Base-by-base conservation (phyloP, 2,888 invertebrate genomes). In the Tinea semifulvella region DNA sequence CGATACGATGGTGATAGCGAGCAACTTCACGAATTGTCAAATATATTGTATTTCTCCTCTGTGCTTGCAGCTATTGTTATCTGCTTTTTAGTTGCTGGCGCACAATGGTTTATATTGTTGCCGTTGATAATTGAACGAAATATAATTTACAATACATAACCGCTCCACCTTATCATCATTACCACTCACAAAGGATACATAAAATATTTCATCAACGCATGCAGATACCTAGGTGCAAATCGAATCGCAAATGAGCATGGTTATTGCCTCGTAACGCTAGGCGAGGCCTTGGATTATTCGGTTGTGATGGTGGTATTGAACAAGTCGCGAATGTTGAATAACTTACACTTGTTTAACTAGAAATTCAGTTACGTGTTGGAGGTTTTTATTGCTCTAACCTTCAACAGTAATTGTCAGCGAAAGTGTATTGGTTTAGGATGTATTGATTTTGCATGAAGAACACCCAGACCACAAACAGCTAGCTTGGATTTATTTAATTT, bases 321-420 rank as follows among this genome's bases (percentile, higher is more conserved):
- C 36, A 10, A 36, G 36, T 36, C 36, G 18, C 36, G 36, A 36
- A 36, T 36, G 36, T 36, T 36, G 36, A 36, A 36, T 36, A 36
- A 36, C 36, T 36, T 36, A 36, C 36, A 36, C 36, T 36, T 36
- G 36, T 36, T 17, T 36, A 36, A 36, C 36, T 36, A 17, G 36
- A 36, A 36, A 36, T 36, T 36, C 36, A 36, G 16, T 36, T 36
- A 36, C 36, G 16, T n/a, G 8, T 14, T 36, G 36, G 17, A 36
- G 16, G 36, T 36, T 18, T 36, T 36, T 36, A 18, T 18, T 40
- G 13, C 20, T 17, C 13, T 40, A 40, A 40, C 40, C 40, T 40
- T 40, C 40, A 40, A 40, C 22, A 22, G 8, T 17, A n/a, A 22
- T 40, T 70, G 71, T 62, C 69, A 63, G 68, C 68, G 71, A 70